Base-by-base conservation (phyloP, 2,888 invertebrate genomes). In the Cephalotes varians region DNA sequence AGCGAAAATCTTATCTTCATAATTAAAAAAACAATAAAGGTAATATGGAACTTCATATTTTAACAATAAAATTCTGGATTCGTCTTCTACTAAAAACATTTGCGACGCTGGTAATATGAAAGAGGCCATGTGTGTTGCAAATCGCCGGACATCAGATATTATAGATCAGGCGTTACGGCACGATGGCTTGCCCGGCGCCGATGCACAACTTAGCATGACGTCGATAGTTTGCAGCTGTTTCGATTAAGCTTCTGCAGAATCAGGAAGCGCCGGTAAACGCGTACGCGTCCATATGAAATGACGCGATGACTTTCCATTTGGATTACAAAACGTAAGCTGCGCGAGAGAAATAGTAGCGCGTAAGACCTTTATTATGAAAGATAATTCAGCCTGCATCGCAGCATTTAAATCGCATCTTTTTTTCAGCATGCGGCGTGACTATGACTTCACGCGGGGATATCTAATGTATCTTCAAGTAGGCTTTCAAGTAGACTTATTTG, bases 191-290 rank as follows among this genome's bases (percentile, higher is more conserved):
- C 6, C 25, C 28, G 58, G 54, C 65, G 72, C 37, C 69, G 44
- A 77, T 73, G 64, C n/a, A 44, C 72, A 71, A 80, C 85, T 80
- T 64, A 69, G 79, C 83, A 83, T 83, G 80, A 80, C 83, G 84
- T 64, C 74, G 83, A 85, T 80, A 62, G 40, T 73, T 76, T n/a
- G 79, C 85, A 85, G 83, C 83, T 85, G 85, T 64, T 74, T 51
- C 80, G 79, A 80, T 72, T 83, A 71, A 74, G 67, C 80, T 76
- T 82, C 69, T 56, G 44, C 44, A 54, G 83, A 74, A 83, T 85
- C 83, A 85, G 85, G 85, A 85, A 85, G 85, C 56, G 28, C 25
- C 77, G 44, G 31, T 44, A 51, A 65, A 54, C 49, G 74, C 40
- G 56, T 76, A 76, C 58, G n/a, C 49, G 3, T 77, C 62, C 62